Conservation (phyloP, 2,797 vertebrate genomes). For the Lithobates pipiens region DNA sequence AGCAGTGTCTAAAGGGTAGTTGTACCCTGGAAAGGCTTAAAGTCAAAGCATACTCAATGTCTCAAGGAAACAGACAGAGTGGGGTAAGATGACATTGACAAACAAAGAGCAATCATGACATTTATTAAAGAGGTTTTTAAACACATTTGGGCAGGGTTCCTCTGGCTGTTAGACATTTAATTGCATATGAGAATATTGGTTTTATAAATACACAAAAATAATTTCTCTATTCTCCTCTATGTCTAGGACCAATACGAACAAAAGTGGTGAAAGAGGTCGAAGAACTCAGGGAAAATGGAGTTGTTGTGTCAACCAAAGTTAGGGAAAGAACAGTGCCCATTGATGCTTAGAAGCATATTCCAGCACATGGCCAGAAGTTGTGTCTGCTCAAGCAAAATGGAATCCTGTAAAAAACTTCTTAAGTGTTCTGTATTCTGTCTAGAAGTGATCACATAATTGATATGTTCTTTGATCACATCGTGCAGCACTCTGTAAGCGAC, state of each 20-base stretch:
- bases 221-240: background rate
- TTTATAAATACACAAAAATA: background rate
- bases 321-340: conserved; percentile 63
- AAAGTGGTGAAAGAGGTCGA: conserved; percentile 81
- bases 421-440: background rate
- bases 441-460: background rate
- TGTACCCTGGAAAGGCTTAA: too few relatives aligned
- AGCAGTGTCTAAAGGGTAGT: too few relatives aligned
- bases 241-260: conserved; percentile 74
- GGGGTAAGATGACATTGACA: too few relatives aligned
- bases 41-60: too few relatives aligned
- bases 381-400: conserved; percentile 43
- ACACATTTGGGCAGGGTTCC: too few relatives aligned
- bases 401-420: background rate
- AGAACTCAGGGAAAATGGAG: conserved; percentile 84
- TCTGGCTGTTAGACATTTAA: too few relatives aligned
- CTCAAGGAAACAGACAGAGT: too few relatives aligned
- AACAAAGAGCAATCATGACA: too few relatives aligned
- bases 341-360: background rate
- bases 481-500: background rate
- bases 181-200: too few relatives aligned
- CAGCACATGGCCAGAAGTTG: background rate
- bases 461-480: background rate
- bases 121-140: too few relatives aligned
- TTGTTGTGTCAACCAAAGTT: conserved; percentile 78